phyloP scores from a whole-genome alignment of 2,113 vertebrate genomes.

The Malurus cyaneus region DNA sequence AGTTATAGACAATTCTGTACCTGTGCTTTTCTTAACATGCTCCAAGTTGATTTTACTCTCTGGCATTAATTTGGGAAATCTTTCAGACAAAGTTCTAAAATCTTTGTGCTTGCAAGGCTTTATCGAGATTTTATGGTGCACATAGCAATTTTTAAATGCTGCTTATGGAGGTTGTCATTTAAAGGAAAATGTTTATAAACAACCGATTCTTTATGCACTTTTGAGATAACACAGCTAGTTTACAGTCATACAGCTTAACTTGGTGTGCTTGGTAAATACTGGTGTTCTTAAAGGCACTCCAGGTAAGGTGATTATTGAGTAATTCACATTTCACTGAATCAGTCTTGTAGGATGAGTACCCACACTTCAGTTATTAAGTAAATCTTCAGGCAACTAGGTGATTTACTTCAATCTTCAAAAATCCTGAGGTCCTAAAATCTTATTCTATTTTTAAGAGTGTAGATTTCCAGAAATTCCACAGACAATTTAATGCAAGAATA shows the following conservation, averaged over 20 bases:
- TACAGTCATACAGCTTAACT: not conserved
- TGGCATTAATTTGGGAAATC: not conserved
- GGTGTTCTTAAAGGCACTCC: accelerated
- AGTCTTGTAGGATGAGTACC: not conserved
- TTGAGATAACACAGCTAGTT: not conserved
- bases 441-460: not conserved
- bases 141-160: not conserved
- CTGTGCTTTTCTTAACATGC: not conserved
- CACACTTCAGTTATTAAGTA: not conserved
- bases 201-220: not conserved
- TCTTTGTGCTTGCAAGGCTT: not conserved
- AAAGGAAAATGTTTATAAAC: not conserved
- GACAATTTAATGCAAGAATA: not conserved
- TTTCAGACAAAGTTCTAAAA: not conserved
- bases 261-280: not conserved
- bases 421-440: not conserved
- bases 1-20: not conserved
- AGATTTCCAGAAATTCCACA: not conserved
- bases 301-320: not conserved
- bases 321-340: not conserved
- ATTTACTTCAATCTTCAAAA: not conserved
- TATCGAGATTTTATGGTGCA: not conserved
- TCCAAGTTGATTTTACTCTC: not conserved
- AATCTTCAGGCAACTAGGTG: not conserved
- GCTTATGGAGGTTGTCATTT: not conserved